Percentiles rank a stretch among this genome's conserved stretches.
Evolutionary conservation across 2,888 invertebrate species (phyloP).

Genomic region (Pterobdella sp.): DNA sequence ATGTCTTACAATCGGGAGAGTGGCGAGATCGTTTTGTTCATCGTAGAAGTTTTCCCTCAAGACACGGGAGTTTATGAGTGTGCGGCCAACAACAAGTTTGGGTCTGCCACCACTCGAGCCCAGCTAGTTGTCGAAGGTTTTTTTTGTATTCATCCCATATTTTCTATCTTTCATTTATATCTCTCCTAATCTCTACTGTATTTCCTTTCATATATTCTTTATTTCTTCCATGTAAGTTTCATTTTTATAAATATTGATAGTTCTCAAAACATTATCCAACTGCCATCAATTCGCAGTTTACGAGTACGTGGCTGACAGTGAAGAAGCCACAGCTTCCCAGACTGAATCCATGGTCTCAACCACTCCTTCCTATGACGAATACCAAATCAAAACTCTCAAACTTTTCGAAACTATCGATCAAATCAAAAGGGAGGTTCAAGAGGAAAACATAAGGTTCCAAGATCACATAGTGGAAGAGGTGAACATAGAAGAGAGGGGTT

Average conservation of each 20-base stretch:
- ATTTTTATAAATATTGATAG: background rate
- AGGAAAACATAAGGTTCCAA: constrained; percentile 33
- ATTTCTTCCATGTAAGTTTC: background rate
- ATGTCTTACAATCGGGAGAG: constrained; percentile 46
- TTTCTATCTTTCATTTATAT: background rate
- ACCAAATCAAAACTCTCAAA: constrained; percentile 37
- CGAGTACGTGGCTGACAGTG: constrained; percentile 81
- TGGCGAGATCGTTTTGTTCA: constrained; percentile 66
- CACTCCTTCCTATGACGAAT: constrained; percentile 37
- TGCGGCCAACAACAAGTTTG: constrained; percentile 84
- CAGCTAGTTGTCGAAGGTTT: constrained; percentile 45
- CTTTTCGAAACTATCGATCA: constrained; percentile 39
- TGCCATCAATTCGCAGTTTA: constrained; percentile 60
- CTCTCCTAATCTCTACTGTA: background rate
- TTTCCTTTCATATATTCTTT: background rate
- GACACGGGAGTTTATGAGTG: constrained; percentile 95
- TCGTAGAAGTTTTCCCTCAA: constrained; percentile 88
- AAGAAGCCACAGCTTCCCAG: constrained; percentile 60
- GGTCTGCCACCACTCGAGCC: constrained; percentile 77
- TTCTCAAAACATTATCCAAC: background rate
- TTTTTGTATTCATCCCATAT: background rate
- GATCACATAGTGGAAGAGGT: constrained; percentile 37
- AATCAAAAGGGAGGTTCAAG: constrained; percentile 36
- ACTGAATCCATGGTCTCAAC: constrained; percentile 46
- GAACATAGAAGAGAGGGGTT: constrained; percentile 36